Base-by-base conservation (phyloP, 2,888 invertebrate species). In the Melanchra persicariae region DNA sequence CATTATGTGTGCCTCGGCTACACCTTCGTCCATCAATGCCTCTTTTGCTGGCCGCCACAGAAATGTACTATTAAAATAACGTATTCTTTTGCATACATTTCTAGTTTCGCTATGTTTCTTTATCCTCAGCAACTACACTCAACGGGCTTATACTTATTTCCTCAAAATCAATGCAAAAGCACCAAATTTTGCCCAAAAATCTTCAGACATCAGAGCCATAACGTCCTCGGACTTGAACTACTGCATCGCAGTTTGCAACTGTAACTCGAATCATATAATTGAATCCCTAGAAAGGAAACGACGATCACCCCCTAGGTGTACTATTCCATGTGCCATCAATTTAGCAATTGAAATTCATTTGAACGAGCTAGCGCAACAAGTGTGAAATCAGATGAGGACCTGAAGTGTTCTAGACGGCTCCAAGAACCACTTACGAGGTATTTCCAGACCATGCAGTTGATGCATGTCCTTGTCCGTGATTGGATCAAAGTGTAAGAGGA, bases 261-360 rank as follows among this genome's bases (percentile, higher is more conserved):
- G 49, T 52, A 58, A n/a, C 22, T 47, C 37, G 40, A 52, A 69
- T 77, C 45, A 58, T 34, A n/a, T 51, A 43, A 71, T 72, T 47
- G 40, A 60, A 52, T 22, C n/a, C 47, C 2, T 34, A 9, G 12
- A 55, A 43, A 79, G 79, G 79, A 74, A 74, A 63, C 43, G 22
- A 34, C 17, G 54, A 58, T 59, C 75, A 76, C 79, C 76, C 74
- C 60, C 55, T 76, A 37, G 26, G 15, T 45, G 30, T 74, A 55
- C 61, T 55, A 74, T 60, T 49, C 49, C 60, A 66, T 58, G 34
- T 52, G 40, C 52, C 26, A 80, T 60, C 80, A 79, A 76, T 76
- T 74, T 72, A 57, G 49, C 64, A 76, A 79, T 76, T 79, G 79
- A 74, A 79, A 74, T 49, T 55, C 54, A 79, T 49, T 80, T 79